phyloP scores from a whole-genome alignment of 1,140 invertebrate genomes.

The Drosophila athabasca region DNA sequence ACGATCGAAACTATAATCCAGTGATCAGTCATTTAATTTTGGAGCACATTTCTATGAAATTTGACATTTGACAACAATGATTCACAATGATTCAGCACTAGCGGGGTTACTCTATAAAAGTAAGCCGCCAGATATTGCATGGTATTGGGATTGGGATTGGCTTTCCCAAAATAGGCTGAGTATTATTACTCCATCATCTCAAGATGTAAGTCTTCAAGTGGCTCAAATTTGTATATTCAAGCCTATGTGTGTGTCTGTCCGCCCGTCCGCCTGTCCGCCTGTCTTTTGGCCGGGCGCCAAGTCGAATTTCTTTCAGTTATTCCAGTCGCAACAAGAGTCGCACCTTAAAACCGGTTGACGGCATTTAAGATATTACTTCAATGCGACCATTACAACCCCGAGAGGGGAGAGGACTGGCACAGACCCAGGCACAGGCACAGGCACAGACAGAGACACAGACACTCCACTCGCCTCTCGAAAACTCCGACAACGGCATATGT shows the following conservation, averaged over 20 bases:
- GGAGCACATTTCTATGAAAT: slow-evolving; percentile 33
- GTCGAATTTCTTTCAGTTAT: slow-evolving; percentile 49
- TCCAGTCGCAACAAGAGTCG: slow-evolving; percentile 45
- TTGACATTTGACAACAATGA: slow-evolving; percentile 60
- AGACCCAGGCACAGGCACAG: not conserved
- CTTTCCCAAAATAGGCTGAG: slow-evolving; percentile 37
- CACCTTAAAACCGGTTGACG: slow-evolving; percentile 74
- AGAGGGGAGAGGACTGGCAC: no score
- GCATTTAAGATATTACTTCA: slow-evolving; percentile 61
- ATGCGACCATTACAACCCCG: slow-evolving; percentile 16
- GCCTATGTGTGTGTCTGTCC: not conserved
- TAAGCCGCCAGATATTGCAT: slow-evolving; percentile 47
- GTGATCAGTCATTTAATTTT: slow-evolving; percentile 26
- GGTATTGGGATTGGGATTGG: slow-evolving; percentile 48
- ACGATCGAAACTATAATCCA: slow-evolving; percentile 22
- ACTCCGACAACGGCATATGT: slow-evolving; percentile 39
- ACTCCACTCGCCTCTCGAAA: slow-evolving; percentile 41
- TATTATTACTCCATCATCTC: slow-evolving; percentile 59
- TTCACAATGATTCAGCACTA: slow-evolving; percentile 59
- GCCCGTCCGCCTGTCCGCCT: slow-evolving; percentile 14
- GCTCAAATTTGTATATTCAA: slow-evolving; percentile 22
- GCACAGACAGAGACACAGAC: not conserved
- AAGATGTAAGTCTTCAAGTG: slow-evolving; percentile 52
- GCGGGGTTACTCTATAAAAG: slow-evolving; percentile 18
- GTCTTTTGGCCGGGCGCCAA: slow-evolving; percentile 27